Evolutionary conservation across 2,888 invertebrate genomes (phyloP), one percentile per base, ranked within the genome.

Genomic region (Lamellibrachia columna): DNA sequence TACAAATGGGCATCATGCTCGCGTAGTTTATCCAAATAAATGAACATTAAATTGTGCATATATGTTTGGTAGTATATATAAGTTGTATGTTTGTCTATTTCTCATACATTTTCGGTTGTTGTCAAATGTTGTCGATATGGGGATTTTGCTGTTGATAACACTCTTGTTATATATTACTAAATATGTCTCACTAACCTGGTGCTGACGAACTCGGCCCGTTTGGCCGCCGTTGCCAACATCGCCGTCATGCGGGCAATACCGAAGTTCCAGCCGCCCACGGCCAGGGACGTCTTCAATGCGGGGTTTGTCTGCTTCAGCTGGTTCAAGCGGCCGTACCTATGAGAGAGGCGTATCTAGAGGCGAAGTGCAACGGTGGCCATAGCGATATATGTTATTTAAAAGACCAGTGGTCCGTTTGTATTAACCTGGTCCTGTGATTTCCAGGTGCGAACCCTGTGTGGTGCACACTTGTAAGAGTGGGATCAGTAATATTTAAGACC

Each of bases 251-350:
- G 97, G 55, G 98, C 98, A 0, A 98, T 97, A 0, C 98, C 99
- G 96, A 99, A 98, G 0, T 98, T 98, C 99, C 99, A 99, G 0
- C 99, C 99, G n/a, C 99, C 99, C 92, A 99, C 96, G 0, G 98
- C 98, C 58, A 99, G 97, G 7, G 98, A 97, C 0, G 98, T 98
- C 95, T 98, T 99, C 60, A 98, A 97, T 0, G 98, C 98, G 0
- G 96, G 95, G 93, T 96, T 95, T 95, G 98, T 97, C 90, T 97
- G 96, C 94, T 97, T 98, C 90, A 97, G 97, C n/a, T 97, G 97
- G 0, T 97, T 97, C 28, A 98, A 97, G 95, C 98, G 98, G 95
- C 98, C 98, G 96, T 98, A 99, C 95, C 95, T 95, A 93, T 28
- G 52, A 15, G 15, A 91, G n/a, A 22, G 15, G 15, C 6, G 0